Percentiles rank a stretch among this genome's conserved stretches.
These are phyloP conservation scores for Beris chalybata DNA, from an alignment of 2,888 invertebrate genomes.

Conservation along the genomic window DNA sequence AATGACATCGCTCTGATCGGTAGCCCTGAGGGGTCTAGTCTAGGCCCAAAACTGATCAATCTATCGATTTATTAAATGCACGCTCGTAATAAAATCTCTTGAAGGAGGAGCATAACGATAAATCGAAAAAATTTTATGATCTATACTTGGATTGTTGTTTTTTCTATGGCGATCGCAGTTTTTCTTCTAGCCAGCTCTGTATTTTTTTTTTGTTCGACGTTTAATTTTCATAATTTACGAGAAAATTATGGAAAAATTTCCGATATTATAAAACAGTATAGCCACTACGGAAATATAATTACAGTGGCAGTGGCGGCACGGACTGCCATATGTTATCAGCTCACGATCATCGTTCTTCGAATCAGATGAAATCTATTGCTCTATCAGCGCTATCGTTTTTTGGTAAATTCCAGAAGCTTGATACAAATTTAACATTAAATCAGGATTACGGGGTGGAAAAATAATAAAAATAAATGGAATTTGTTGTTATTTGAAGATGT, in stretches of 20 bases:
- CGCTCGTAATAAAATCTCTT: neutral
- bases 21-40: no score
- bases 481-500: no score
- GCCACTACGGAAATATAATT: conserved; percentile 24
- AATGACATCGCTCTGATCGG: no score
- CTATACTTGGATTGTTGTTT: neutral
- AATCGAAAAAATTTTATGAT: neutral
- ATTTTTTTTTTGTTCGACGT: neutral
- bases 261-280: conserved; percentile 11
- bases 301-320: conserved; percentile 11
- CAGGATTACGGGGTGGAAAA: conserved; percentile 32
- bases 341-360: neutral
- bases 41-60: no score
- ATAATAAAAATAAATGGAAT: neutral
- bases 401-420: conserved; percentile 38
- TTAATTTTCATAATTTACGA: conserved; percentile 26
- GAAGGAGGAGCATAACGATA: neutral
- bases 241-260: conserved; percentile 33
- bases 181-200: neutral
- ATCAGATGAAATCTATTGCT: conserved; percentile 4
- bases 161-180: neutral
- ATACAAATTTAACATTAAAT: conserved; percentile 36
- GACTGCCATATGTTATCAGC: conserved; percentile 10
- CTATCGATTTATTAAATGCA: no score
- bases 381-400: conserved; percentile 31